Evolutionary conservation across 2,113 vertebrate genomes (phyloP).

Genomic region (Tonatia bakeri): DNA sequence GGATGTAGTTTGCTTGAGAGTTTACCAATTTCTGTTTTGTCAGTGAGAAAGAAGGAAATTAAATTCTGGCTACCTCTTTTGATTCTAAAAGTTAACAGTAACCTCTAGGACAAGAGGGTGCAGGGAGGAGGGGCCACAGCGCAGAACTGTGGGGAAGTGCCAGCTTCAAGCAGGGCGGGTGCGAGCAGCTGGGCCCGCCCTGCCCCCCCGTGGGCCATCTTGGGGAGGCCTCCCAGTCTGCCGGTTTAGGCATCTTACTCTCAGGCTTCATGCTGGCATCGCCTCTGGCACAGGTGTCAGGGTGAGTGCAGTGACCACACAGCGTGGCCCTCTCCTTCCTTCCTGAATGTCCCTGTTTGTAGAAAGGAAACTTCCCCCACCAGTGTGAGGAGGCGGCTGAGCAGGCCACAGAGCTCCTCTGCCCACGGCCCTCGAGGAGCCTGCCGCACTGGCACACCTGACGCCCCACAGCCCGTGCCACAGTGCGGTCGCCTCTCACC

Average conservation of each 20-base stretch:
- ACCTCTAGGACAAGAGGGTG: not conserved
- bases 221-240: not conserved
- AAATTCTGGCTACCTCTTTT: not conserved
- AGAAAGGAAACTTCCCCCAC: not conserved
- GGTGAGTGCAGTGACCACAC: not conserved
- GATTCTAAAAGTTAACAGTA: not conserved
- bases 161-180: not conserved
- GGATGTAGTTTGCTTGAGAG: not conserved
- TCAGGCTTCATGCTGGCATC: not conserved
- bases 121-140: not conserved
- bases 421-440: not conserved
- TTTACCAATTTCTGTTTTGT: not conserved
- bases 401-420: not conserved
- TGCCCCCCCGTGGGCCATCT: not conserved
- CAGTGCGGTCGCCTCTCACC: not conserved
- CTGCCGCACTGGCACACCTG: not conserved
- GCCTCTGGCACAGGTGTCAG: not conserved
- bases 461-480: not conserved
- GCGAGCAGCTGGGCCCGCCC: not conserved
- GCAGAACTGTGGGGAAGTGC: not conserved
- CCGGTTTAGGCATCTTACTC: not conserved
- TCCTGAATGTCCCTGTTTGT: not conserved
- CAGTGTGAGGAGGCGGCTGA: not conserved
- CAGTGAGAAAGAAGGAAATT: not conserved
- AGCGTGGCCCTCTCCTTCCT: not conserved